These are phyloP conservation scores for Conomelus anceps DNA, from an alignment of 2,888 invertebrate genomes.

Conservation along the genomic window DNA sequence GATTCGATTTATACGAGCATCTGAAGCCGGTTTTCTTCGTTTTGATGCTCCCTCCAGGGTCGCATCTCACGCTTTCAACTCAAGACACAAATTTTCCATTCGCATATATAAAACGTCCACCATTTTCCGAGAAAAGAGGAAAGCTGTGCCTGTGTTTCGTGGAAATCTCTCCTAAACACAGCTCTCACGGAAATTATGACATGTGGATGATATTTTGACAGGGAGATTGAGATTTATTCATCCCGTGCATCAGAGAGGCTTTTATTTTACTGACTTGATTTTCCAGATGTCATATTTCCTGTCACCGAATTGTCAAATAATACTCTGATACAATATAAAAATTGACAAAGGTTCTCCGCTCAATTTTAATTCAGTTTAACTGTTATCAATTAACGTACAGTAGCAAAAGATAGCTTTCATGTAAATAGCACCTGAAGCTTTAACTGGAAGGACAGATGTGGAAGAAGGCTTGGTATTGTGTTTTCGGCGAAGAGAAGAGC, in stretches of 20 bases:
- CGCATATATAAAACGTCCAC: neutral
- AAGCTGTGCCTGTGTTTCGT: neutral
- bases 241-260: neutral
- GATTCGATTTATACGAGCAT: neutral
- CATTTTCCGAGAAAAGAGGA: neutral
- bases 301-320: neutral
- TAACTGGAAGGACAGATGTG: too few relatives aligned
- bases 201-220: neutral
- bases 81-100: neutral
- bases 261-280: neutral
- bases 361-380: too few relatives aligned
- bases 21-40: neutral
- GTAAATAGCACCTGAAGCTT: too few relatives aligned
- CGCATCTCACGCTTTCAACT: neutral
- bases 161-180: neutral
- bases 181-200: neutral
- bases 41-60: neutral
- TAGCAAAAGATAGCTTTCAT: too few relatives aligned
- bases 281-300: neutral
- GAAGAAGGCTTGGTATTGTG: too few relatives aligned
- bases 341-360: too few relatives aligned
- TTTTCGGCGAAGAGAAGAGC: too few relatives aligned
- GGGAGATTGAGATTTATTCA: neutral
- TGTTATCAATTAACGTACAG: too few relatives aligned
- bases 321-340: too few relatives aligned